Base-by-base conservation (phyloP, 2,797 vertebrate species). In the Onychomys arenicola region DNA sequence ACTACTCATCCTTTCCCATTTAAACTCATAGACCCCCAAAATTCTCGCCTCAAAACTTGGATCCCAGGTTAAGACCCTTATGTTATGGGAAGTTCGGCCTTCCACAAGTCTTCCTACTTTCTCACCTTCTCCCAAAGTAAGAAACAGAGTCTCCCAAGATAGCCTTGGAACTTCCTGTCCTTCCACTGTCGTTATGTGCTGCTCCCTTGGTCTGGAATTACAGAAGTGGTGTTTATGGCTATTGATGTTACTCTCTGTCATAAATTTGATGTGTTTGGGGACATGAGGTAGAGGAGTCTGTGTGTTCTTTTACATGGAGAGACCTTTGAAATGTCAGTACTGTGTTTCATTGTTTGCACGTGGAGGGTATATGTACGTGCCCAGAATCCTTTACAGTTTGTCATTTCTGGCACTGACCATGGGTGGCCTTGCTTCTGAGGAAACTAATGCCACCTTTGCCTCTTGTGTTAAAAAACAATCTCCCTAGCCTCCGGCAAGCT, bases 401-500 rank as follows among this genome's bases (percentile, higher is more conserved):
- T 91, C 46, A 82, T 96, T 97, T 97, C 78, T 32, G 67, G 46
- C 61, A 63, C 65, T 91, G 0, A 75, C 71, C 86, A 81, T 19
- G 63, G 67, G 40, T 76, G 57, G 1, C 0, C 84, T 85, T 93
- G 43, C 87, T 86, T 97, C 86, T 55, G 43, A 97, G 92, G 61
- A 96, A 95, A 93, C 57, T 37, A 86, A 93, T 80, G 52, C 67
- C 46, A 52, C 90, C 76, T 91, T 65, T 97, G 90, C 23, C 55
- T 61, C 65, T 95, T 82, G 65, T 12, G 5, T 90, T 97, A 25
- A 77, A 59, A 90, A 78, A 85, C 49, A 61, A 46, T 77, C 94
- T 96, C n/a, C 59, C 90, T 78, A 21, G 73, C 94, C 92, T 95
- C 82, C 57, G 94, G 95, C 89, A 95, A 97, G 85, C 75, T 96